These are phyloP conservation scores for Chaetodon trifasciatus DNA, from an alignment of 2,797 vertebrate genomes.

Conservation along the genomic window DNA sequence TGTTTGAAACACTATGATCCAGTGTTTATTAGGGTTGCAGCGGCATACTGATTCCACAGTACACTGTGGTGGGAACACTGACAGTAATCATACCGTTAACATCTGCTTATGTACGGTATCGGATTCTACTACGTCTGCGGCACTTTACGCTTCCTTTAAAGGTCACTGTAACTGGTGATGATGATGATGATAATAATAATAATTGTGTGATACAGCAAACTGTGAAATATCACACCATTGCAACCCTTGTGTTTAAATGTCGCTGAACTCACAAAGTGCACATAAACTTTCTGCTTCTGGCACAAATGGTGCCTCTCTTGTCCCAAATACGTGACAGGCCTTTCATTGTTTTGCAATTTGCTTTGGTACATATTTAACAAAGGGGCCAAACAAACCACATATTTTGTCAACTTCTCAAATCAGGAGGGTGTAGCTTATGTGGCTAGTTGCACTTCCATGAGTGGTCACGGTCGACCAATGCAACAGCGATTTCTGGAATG, in stretches of 20 bases:
- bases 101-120: no score
- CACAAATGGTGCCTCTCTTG: conserved; percentile 25
- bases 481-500: conserved; percentile 74
- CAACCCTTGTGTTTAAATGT: conserved; percentile 35
- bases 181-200: no score
- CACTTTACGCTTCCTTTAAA: no score
- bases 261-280: conserved; percentile 39
- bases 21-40: conserved; percentile 13
- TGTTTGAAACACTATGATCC: conserved; percentile 51
- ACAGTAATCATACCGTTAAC: no score
- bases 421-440: conserved; percentile 54
- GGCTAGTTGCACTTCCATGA: conserved; percentile 44
- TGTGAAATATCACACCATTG: no score
- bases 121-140: no score
- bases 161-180: no score
- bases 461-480: conserved; percentile 34
- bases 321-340: conserved; percentile 33
- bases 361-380: conserved; percentile 75
- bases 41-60: no score
- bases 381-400: conserved; percentile 36
- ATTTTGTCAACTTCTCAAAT: conserved; percentile 33
- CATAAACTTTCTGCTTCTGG: conserved; percentile 50
- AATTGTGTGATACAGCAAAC: no score
- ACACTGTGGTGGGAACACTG: no score
- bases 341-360: conserved; percentile 33